Conservation (phyloP, 2,888 invertebrate genomes). For the Gonocerus acuteangulatus region DNA sequence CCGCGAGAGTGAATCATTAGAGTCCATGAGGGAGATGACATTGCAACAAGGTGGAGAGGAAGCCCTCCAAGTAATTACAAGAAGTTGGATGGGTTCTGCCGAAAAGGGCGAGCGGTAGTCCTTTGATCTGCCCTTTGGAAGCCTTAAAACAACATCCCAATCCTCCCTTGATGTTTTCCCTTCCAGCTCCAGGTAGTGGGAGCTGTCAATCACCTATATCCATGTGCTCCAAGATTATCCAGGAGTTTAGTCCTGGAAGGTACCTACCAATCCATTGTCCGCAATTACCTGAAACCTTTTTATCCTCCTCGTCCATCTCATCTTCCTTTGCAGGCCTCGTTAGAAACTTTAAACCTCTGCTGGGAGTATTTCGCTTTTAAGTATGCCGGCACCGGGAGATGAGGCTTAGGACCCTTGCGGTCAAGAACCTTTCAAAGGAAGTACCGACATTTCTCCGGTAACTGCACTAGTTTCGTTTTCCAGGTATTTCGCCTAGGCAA, state of each 20-base stretch:
- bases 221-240: background rate
- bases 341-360: conserved; percentile 5
- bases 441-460: too few species aligned
- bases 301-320: conserved; percentile 3
- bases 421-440: too few species aligned
- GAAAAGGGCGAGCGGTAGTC: background rate
- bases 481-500: too few species aligned
- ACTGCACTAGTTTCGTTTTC: too few species aligned
- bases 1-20: background rate
- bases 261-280: conserved; percentile 4
- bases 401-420: too few species aligned
- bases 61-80: conserved; percentile 11
- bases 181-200: background rate
- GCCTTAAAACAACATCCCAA: conserved; percentile 20
- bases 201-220: background rate
- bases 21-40: background rate
- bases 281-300: conserved; percentile 8
- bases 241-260: background rate
- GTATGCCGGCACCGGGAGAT: background rate
- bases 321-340: background rate
- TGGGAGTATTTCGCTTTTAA: background rate
- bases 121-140: conserved; percentile 10
- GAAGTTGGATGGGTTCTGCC: conserved; percentile 12
- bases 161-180: too few species aligned
- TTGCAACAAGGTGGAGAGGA: background rate